Evolutionary conservation across 2,797 vertebrate species (phyloP).

Genomic region (Cryptoblepharus egeriae): DNA sequence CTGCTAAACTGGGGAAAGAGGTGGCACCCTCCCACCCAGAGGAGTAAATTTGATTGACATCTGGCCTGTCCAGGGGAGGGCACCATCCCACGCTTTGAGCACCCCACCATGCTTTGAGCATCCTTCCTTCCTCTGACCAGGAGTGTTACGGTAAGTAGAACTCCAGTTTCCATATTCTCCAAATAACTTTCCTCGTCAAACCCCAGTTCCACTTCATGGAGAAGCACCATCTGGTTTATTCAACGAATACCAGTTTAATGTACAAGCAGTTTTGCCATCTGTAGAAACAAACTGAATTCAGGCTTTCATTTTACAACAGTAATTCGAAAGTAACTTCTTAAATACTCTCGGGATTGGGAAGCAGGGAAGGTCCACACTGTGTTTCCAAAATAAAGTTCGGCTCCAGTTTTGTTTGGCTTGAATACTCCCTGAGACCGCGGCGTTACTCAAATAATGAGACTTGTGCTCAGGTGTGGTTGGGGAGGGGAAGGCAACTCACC

Average conservation of each 20-base stretch:
- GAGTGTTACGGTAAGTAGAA: too few species aligned
- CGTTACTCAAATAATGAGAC: not conserved
- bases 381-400: not conserved
- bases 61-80: too few species aligned
- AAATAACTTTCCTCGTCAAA: not conserved
- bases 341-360: not conserved
- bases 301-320: not conserved
- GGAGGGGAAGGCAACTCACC: constrained; percentile 68
- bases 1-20: too few species aligned
- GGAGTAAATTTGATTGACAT: too few species aligned
- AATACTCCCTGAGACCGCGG: constrained; percentile 5
- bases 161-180: not conserved
- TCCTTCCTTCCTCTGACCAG: too few species aligned
- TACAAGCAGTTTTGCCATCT: too few species aligned
- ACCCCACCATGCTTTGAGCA: too few species aligned
- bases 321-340: not conserved
- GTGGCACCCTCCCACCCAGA: too few species aligned
- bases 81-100: too few species aligned
- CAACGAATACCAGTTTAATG: too few species aligned
- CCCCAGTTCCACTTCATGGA: not conserved
- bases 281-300: not conserved
- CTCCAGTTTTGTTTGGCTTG: constrained; percentile 7
- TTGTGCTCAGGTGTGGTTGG: too few species aligned
- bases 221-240: too few species aligned
- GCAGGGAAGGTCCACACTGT: not conserved